A percentile compares a stretch with the other conserved stretches of the same genome.
Evolutionary conservation across 2,888 invertebrate species (phyloP).

Genomic region (Drosophila parthenogenetica): DNA sequence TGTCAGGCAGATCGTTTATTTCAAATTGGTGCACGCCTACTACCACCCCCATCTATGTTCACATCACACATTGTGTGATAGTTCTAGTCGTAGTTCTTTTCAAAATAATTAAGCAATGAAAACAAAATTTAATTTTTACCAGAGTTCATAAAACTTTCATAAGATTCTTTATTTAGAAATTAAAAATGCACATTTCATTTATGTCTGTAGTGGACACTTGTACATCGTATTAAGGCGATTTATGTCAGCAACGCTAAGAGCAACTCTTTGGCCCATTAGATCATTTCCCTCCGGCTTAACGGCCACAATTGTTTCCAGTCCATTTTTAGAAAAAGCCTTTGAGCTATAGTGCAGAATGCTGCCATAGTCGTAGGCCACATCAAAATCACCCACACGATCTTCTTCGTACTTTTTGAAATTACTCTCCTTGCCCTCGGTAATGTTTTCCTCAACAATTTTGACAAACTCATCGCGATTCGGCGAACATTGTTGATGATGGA

Average conservation of each 20-base stretch:
- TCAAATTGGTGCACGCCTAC: too few relatives aligned
- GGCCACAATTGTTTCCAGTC: slow-evolving; percentile 89
- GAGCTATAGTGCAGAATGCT: slow-evolving; percentile 92
- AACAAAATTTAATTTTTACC: too few relatives aligned
- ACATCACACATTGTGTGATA: too few relatives aligned
- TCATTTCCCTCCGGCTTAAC: slow-evolving; percentile 42
- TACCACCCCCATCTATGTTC: too few relatives aligned
- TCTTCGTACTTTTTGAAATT: slow-evolving; percentile 89
- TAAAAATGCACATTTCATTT: background rate
- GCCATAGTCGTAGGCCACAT: slow-evolving; percentile 90
- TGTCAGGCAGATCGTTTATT: too few relatives aligned
- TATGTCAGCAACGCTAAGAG: slow-evolving; percentile 56
- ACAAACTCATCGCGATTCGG: slow-evolving; percentile 90
- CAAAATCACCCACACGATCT: slow-evolving; percentile 87
- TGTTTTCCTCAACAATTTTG: slow-evolving; percentile 85
- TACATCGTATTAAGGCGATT: slow-evolving; percentile 71
- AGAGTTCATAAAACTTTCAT: too few relatives aligned
- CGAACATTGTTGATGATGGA: slow-evolving; percentile 92
- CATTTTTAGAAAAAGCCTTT: slow-evolving; percentile 89
- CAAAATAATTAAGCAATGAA: too few relatives aligned
- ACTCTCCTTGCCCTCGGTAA: slow-evolving; percentile 86
- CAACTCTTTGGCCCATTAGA: slow-evolving; percentile 63
- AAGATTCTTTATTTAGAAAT: too few relatives aligned
- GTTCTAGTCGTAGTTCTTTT: too few relatives aligned
- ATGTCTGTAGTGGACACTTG: slow-evolving; percentile 45